phyloP scores from a whole-genome alignment of 2,888 invertebrate genomes.

The Hydropsyche betteni region DNA sequence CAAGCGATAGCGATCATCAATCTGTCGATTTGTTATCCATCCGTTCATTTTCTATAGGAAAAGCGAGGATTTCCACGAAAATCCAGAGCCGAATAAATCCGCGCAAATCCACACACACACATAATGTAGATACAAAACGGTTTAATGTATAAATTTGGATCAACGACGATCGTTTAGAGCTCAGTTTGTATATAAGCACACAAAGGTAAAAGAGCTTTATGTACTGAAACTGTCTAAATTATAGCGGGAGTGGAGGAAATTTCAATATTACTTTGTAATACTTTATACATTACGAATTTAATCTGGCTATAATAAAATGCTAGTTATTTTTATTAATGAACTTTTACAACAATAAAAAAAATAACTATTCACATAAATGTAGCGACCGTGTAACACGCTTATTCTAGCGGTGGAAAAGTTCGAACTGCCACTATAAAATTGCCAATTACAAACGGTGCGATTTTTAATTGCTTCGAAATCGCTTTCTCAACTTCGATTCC shows the following conservation, averaged over 20 bases:
- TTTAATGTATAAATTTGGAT: slow-evolving; percentile 24
- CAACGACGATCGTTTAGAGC: slow-evolving; percentile 2
- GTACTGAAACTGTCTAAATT: slow-evolving; percentile 12
- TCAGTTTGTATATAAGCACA: not conserved
- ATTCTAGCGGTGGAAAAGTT: too few species aligned
- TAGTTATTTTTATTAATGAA: too few species aligned
- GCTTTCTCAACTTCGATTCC: too few species aligned
- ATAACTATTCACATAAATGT: too few species aligned
- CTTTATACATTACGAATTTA: too few species aligned
- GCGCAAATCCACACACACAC: not conserved
- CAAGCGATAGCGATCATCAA: not conserved
- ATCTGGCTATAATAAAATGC: too few species aligned
- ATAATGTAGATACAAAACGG: slow-evolving; percentile 4
- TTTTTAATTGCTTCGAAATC: too few species aligned
- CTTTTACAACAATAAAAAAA: too few species aligned
- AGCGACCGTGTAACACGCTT: too few species aligned
- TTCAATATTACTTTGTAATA: too few species aligned
- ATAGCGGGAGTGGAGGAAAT: not conserved
- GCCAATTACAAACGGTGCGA: too few species aligned
- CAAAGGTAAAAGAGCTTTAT: slow-evolving; percentile 8
- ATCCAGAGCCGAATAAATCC: not conserved
- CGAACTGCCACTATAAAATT: too few species aligned
- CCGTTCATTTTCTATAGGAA: slow-evolving; percentile 8
- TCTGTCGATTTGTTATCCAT: slow-evolving; percentile 26
- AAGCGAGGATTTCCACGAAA: not conserved